These are phyloP conservation scores for Marmota monax DNA, from an alignment of 2,113 vertebrate species.

Conservation along the genomic window DNA sequence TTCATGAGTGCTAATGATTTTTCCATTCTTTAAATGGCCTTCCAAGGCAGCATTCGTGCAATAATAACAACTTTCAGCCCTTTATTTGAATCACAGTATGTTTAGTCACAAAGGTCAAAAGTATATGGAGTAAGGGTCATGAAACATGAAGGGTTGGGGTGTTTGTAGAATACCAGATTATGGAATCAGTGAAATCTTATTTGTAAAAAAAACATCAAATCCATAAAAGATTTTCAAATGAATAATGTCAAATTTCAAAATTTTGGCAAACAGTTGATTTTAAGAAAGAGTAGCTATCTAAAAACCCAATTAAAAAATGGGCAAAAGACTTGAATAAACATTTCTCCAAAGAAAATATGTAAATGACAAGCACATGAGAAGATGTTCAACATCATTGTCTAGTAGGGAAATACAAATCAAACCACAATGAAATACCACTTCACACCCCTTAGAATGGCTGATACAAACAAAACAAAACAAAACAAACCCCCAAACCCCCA, in stretches of 20 bases:
- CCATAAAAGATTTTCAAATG: constrained; percentile 2
- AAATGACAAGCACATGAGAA: neutral
- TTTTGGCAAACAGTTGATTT: constrained; percentile 31
- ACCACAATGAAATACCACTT: neutral
- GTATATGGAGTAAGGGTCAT: neutral
- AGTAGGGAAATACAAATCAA: neutral
- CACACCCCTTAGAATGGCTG: neutral
- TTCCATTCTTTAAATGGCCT: constrained; percentile 17
- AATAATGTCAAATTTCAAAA: constrained; percentile 44
- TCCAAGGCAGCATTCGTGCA: neutral
- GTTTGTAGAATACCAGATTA: neutral
- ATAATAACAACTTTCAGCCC: neutral
- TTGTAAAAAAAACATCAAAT: neutral
- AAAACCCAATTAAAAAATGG: neutral
- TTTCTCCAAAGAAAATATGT: neutral
- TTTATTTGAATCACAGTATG: constrained; percentile 49
- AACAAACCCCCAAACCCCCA: neutral
- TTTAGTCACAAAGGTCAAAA: constrained; percentile 39
- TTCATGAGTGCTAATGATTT: constrained; percentile 51
- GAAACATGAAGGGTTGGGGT: neutral
- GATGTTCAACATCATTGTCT: neutral
- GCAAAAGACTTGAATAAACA: neutral
- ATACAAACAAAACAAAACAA: neutral
- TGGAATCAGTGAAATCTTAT: neutral
- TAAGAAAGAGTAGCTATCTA: neutral